Conservation (phyloP, 2,113 vertebrate species). For the Pycnonotus jocosus region DNA sequence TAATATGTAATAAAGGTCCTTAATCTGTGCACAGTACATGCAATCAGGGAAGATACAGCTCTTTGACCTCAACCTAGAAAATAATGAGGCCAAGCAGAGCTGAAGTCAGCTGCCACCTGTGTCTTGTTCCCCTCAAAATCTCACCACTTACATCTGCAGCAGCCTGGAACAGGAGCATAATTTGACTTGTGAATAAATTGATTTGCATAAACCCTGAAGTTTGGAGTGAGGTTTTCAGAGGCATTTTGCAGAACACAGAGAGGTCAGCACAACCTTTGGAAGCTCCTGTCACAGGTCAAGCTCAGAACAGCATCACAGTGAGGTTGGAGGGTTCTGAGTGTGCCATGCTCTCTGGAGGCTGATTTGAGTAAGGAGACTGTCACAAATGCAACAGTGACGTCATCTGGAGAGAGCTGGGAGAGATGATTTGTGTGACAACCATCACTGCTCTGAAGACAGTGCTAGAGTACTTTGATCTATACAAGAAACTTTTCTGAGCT, state of each 20-base stretch:
- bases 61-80: background rate
- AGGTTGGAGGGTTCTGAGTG: background rate
- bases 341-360: fast-evolving
- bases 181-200: background rate
- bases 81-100: background rate
- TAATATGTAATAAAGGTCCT: background rate
- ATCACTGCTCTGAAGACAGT: background rate
- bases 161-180: background rate
- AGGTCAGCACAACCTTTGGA: background rate
- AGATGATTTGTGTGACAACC: background rate
- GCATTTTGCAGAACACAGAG: background rate
- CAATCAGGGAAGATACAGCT: background rate
- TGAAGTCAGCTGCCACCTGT: background rate
- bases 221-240: background rate
- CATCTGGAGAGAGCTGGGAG: background rate
- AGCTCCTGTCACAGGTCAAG: background rate
- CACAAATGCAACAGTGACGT: background rate
- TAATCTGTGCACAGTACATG: background rate
- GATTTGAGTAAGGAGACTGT: background rate
- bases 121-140: background rate
- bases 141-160: background rate
- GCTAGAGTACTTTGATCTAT: background rate
- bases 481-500: background rate
- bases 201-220: background rate
- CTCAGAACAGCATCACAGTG: fast-evolving